phyloP scores from a whole-genome alignment of 2,888 invertebrate species.

The Ischnus inquisitorius region DNA sequence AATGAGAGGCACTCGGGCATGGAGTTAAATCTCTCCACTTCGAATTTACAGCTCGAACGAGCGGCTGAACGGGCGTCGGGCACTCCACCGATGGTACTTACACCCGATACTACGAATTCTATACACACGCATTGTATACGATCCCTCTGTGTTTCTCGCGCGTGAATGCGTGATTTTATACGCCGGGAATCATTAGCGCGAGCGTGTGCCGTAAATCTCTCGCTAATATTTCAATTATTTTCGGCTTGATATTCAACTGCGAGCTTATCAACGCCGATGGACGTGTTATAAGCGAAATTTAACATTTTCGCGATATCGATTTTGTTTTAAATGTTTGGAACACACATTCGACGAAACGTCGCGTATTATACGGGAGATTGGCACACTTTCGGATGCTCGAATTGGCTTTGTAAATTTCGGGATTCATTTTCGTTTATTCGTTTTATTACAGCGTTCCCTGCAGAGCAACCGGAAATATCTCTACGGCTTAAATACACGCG shows the following conservation, averaged over 20 bases:
- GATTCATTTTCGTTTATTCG: too few relatives aligned
- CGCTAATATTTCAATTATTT: neutral
- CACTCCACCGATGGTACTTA: constrained; percentile 15
- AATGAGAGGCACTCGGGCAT: constrained; percentile 65
- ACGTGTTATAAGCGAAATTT: neutral
- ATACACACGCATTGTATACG: neutral
- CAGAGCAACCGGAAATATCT: too few relatives aligned
- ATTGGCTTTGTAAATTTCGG: too few relatives aligned
- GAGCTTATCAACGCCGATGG: neutral
- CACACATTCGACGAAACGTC: neutral
- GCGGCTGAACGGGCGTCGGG: constrained; percentile 32
- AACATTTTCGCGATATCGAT: neutral
- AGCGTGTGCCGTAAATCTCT: neutral
- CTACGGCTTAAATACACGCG: neutral
- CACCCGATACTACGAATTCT: constrained; percentile 29
- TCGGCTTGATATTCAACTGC: neutral
- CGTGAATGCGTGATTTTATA: neutral
- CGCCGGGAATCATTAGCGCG: neutral
- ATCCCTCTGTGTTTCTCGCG: neutral
- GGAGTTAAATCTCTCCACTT: constrained; percentile 66
- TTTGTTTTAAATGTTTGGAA: neutral
- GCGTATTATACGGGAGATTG: neutral
- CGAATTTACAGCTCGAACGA: constrained; percentile 63
- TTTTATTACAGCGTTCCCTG: too few relatives aligned
- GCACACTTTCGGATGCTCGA: too few relatives aligned